phyloP scores from a whole-genome alignment of 2,113 vertebrate genomes.

The Carassius carassius region DNA sequence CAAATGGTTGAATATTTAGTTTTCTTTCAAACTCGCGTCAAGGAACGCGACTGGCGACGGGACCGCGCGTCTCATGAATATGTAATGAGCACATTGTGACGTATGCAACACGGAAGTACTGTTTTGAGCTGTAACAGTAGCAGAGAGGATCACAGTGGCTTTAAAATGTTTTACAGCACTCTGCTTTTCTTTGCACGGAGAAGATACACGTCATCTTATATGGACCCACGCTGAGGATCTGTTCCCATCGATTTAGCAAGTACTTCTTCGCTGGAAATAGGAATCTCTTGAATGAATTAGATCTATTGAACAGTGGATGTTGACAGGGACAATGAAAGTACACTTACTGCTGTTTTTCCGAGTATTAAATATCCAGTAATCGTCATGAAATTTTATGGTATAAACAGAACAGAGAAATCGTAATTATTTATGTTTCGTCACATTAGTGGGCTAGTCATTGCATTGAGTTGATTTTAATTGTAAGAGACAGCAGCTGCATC shows the following conservation, averaged over 20 bases:
- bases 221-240: background rate
- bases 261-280: background rate
- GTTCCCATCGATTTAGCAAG: background rate
- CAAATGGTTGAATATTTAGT: background rate
- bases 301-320: background rate
- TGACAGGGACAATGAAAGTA: conserved; percentile 9
- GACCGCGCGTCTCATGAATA: conserved; percentile 9
- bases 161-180: background rate
- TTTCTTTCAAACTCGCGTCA: background rate
- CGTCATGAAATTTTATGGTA: background rate
- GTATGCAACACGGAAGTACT: conserved; percentile 6
- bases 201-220: background rate
- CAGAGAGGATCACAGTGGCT: background rate
- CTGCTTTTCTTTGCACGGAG: no score
- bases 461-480: background rate
- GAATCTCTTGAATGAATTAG: background rate
- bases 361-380: background rate
- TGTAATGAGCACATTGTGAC: background rate
- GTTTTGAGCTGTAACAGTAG: no score
- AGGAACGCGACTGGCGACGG: background rate
- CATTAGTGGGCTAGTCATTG: background rate
- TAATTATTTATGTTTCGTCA: background rate
- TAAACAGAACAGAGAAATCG: background rate
- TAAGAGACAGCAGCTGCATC: background rate
- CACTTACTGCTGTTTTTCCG: background rate